These are phyloP conservation scores for Elysia chlorotica DNA, from an alignment of 1,140 invertebrate genomes.

Conservation along the genomic window DNA sequence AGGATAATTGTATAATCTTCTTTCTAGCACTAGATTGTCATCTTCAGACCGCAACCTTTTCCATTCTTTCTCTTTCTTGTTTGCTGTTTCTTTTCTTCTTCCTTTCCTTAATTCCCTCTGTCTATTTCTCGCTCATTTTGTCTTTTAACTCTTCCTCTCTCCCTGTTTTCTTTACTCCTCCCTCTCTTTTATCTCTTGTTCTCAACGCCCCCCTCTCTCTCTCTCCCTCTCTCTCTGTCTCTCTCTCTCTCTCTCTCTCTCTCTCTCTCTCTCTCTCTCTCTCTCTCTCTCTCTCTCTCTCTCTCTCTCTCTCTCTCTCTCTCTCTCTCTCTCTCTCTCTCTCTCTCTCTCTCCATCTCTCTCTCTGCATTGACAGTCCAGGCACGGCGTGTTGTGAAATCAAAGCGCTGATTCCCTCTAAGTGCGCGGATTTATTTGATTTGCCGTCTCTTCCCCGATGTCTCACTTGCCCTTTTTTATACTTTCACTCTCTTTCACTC, in stretches of 20 bases:
- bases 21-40: no score
- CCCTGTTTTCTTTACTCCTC: no score
- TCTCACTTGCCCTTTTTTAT: background rate
- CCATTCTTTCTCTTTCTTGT: no score
- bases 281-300: background rate
- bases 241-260: conserved; percentile 1
- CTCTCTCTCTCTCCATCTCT: background rate
- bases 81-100: no score
- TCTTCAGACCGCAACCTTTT: no score
- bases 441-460: background rate
- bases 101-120: no score
- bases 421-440: background rate
- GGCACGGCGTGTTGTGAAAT: background rate
- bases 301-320: background rate
- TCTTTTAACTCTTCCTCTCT: no score
- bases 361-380: background rate
- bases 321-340: background rate
- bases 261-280: background rate
- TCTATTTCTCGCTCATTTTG: no score
- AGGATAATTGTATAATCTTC: no score
- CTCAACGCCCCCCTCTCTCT: no score
- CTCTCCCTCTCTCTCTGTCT: no score
- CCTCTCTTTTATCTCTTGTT: no score
- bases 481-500: background rate
- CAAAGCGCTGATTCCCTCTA: background rate